Evolutionary conservation across 2,888 invertebrate species (phyloP).

Genomic region (Acrocyrtus sp.): DNA sequence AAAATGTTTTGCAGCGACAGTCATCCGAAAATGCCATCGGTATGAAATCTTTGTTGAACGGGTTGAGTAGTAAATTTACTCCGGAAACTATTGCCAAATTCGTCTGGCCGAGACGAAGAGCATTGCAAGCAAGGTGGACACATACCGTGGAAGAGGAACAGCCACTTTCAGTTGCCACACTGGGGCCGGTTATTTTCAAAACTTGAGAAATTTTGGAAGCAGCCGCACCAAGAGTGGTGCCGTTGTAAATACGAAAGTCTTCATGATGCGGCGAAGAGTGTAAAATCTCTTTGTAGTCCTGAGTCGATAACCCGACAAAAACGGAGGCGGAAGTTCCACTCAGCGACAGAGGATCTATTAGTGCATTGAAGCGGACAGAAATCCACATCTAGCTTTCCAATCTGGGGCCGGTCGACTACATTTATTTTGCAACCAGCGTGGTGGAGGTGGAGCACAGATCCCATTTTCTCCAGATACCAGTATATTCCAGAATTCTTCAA

Average conservation of each 20-base stretch:
- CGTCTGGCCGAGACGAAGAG: neutral
- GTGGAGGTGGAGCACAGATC: neutral
- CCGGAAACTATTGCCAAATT: slow-evolving; percentile 4
- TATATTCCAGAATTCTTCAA: slow-evolving; percentile 17
- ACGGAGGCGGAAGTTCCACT: neutral
- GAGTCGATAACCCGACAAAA: slow-evolving; percentile 5
- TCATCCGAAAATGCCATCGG: slow-evolving; percentile 13
- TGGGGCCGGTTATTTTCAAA: slow-evolving; percentile 27
- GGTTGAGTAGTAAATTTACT: slow-evolving; percentile 5
- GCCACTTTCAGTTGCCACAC: slow-evolving; percentile 23
- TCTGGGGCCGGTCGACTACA: no score
- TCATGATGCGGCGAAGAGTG: neutral
- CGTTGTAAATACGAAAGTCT: slow-evolving; percentile 20
- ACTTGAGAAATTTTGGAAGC: slow-evolving; percentile 5
- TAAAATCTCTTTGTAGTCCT: slow-evolving; percentile 17
- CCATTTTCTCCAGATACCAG: neutral
- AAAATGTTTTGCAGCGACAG: slow-evolving; percentile 47
- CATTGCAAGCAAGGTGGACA: neutral
- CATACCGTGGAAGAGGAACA: slow-evolving; percentile 7
- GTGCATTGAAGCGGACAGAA: no score
- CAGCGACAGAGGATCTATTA: neutral
- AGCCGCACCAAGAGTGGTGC: slow-evolving; percentile 9
- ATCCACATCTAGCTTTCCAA: no score
- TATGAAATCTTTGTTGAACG: slow-evolving; percentile 1
- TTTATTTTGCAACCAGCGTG: no score